These are phyloP conservation scores for Luscinia megarhynchos DNA, from an alignment of 2,797 vertebrate species.

Conservation along the genomic window DNA sequence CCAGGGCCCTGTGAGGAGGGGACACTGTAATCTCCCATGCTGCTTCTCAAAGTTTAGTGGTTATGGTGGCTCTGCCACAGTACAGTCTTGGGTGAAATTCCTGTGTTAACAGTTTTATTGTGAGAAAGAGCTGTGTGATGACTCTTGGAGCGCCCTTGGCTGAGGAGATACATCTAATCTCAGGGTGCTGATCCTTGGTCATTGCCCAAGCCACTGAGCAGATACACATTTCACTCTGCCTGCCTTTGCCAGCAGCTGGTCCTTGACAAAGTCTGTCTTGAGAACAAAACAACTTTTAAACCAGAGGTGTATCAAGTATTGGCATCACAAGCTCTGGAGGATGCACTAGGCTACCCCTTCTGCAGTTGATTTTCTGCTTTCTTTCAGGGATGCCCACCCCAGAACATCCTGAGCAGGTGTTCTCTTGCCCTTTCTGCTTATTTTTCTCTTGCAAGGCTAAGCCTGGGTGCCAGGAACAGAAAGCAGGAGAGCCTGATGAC, in stretches of 20 bases:
- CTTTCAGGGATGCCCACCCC: neutral
- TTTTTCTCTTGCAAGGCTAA: neutral
- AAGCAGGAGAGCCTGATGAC: neutral
- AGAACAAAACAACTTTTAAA: neutral
- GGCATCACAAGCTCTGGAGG: neutral
- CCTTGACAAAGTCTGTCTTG: neutral
- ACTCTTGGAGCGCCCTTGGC: neutral
- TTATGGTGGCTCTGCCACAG: neutral
- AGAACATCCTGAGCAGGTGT: neutral
- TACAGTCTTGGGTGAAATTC: neutral
- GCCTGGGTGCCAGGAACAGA: neutral
- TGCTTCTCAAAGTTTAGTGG: neutral
- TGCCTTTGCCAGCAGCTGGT: neutral
- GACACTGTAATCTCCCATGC: neutral
- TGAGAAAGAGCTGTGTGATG: neutral
- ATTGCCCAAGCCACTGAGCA: neutral
- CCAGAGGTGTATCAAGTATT: neutral
- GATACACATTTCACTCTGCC: fast-evolving
- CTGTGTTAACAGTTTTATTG: neutral
- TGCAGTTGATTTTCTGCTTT: neutral
- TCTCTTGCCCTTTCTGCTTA: neutral
- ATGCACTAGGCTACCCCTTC: neutral
- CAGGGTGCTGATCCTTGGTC: neutral
- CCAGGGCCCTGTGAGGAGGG: neutral
- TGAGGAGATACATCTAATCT: neutral